Evolutionary conservation across 1,140 invertebrate species (phyloP).

Genomic region (Leucophenga varia): DNA sequence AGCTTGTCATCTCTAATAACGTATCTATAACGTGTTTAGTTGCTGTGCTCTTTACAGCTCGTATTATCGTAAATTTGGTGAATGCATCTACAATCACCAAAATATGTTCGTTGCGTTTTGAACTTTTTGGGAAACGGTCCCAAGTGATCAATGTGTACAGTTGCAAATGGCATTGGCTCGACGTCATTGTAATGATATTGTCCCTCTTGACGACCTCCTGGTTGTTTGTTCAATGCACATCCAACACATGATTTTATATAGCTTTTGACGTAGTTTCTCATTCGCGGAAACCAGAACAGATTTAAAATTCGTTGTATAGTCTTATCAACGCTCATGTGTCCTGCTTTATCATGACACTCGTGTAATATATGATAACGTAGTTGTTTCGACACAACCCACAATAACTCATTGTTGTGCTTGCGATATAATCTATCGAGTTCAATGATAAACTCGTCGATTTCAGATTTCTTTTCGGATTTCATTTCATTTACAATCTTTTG

Average conservation of each 20-base stretch:
- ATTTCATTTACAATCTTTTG: conserved; percentile 1
- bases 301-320: neutral
- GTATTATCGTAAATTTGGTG: conserved; percentile 32
- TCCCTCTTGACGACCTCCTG: conserved; percentile 10
- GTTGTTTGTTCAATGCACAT: conserved; percentile 15
- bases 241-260: conserved; percentile 12
- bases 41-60: no score
- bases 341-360: neutral
- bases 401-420: neutral
- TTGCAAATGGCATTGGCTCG: conserved; percentile 16
- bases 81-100: conserved; percentile 34
- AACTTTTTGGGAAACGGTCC: conserved; percentile 31
- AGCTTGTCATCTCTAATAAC: no score
- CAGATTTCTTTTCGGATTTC: neutral
- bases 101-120: conserved; percentile 27
- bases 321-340: conserved; percentile 9
- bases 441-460: neutral
- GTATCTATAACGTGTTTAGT: no score
- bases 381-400: conserved; percentile 14
- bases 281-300: conserved; percentile 7
- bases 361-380: conserved; percentile 1
- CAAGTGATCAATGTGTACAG: conserved; percentile 28
- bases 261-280: conserved; percentile 7
- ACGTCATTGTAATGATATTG: conserved; percentile 11
- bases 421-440: conserved; percentile 4